Evolutionary conservation across 2,888 invertebrate species (phyloP).

Genomic region (Caenorhabditis sp.): DNA sequence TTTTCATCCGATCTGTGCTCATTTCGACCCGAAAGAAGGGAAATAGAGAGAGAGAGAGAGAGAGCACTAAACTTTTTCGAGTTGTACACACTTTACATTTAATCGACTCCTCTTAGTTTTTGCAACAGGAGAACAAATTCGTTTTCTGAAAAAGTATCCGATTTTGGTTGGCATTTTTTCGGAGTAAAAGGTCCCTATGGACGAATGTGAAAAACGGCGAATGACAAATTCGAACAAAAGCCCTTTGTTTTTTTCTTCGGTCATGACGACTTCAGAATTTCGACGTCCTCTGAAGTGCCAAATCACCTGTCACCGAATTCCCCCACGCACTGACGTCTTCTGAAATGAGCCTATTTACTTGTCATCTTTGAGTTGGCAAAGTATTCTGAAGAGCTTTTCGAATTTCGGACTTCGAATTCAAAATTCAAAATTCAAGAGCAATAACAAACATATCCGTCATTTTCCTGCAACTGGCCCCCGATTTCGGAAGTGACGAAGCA

Average conservation of each 20-base stretch:
- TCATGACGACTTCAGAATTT: constrained; percentile 14
- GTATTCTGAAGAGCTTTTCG: not conserved
- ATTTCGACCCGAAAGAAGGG: constrained; percentile 11
- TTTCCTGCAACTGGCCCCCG: not conserved
- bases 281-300: constrained; percentile 11
- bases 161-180: constrained; percentile 18
- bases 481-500: not conserved
- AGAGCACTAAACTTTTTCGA: constrained; percentile 22
- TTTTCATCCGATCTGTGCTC: constrained; percentile 57
- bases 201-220: not conserved
- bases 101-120: constrained; percentile 26
- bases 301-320: constrained; percentile 35
- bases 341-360: constrained; percentile 24
- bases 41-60: constrained; percentile 12
- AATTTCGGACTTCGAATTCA: constrained; percentile 11
- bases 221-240: constrained; percentile 12
- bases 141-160: constrained; percentile 28
- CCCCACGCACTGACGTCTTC: constrained; percentile 26
- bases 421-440: not conserved
- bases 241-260: constrained; percentile 2
- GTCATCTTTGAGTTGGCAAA: constrained; percentile 3
- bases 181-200: constrained; percentile 9
- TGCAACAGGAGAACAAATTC: constrained; percentile 20
- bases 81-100: constrained; percentile 27
- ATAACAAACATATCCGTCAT: constrained; percentile 16